These are phyloP conservation scores for Bos javanicus DNA, from an alignment of 2,113 vertebrate species.

Conservation along the genomic window DNA sequence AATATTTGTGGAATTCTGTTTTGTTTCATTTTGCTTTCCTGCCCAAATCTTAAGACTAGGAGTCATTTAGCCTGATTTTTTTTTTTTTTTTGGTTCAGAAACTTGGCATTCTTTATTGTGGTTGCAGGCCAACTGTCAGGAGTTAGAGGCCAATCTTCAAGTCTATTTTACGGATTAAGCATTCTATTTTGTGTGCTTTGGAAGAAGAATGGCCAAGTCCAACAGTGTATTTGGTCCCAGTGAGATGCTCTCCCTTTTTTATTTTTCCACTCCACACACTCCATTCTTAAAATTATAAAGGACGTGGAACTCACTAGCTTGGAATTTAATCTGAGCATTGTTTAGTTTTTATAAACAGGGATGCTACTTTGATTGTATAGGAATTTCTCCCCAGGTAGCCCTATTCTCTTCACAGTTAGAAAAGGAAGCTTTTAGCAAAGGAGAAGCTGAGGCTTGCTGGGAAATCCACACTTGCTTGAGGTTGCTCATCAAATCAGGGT, in stretches of 20 bases:
- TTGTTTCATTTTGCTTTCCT: neutral
- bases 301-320: neutral
- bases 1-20: neutral
- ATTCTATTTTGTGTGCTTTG: conserved; percentile 1
- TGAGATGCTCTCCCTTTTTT: neutral
- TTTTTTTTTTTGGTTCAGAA: neutral
- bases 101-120: neutral
- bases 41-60: neutral
- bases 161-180: conserved; percentile 16
- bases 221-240: neutral
- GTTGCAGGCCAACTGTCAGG: neutral
- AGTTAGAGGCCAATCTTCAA: neutral
- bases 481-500: neutral
- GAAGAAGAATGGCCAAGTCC: neutral
- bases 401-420: neutral
- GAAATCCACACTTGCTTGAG: neutral
- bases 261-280: neutral
- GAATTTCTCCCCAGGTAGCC: neutral
- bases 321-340: neutral
- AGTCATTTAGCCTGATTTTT: neutral
- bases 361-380: neutral
- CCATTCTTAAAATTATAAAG: neutral
- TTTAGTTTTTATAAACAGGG: neutral
- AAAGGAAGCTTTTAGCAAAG: neutral
- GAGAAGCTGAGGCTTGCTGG: neutral